Evolutionary conservation across 2,888 invertebrate genomes (phyloP).

Genomic region (Lochmaea crataegi): DNA sequence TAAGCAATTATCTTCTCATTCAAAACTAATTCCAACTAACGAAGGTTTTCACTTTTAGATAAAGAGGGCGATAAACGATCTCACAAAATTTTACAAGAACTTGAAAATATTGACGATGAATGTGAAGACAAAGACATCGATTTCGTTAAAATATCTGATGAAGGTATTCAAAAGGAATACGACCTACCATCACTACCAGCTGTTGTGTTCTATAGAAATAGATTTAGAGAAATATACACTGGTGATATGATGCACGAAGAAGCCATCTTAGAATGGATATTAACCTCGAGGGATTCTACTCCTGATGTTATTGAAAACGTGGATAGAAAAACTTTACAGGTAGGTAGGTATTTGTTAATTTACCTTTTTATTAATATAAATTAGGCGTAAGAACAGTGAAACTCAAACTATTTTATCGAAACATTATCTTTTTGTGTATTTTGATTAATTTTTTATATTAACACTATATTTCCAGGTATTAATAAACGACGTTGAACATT

Average conservation of each 20-base stretch:
- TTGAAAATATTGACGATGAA: constrained; percentile 94
- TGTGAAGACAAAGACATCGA: constrained; percentile 92
- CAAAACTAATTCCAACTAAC: constrained; percentile 48
- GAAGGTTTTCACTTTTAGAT: constrained; percentile 68
- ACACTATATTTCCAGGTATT: constrained; percentile 73
- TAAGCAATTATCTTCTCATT: constrained; percentile 66
- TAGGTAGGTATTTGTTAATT: constrained; percentile 47
- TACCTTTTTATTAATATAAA: background rate
- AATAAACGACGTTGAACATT: constrained; percentile 89
- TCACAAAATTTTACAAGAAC: constrained; percentile 86
- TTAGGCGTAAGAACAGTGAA: background rate
- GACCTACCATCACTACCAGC: constrained; percentile 85
- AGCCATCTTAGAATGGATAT: constrained; percentile 89
- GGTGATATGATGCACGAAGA: constrained; percentile 94
- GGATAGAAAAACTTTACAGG: constrained; percentile 88
- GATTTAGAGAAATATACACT: constrained; percentile 87
- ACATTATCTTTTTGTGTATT: background rate
- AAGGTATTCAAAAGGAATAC: constrained; percentile 88
- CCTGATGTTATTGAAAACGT: constrained; percentile 93
- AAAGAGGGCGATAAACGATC: constrained; percentile 91
- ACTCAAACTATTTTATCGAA: background rate
- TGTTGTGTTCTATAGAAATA: constrained; percentile 87
- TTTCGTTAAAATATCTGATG: constrained; percentile 92
- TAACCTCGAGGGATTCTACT: constrained; percentile 83
- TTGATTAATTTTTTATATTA: background rate